Base-by-base conservation (phyloP, 2,888 invertebrate species). In the Notodonta dromedarius region DNA sequence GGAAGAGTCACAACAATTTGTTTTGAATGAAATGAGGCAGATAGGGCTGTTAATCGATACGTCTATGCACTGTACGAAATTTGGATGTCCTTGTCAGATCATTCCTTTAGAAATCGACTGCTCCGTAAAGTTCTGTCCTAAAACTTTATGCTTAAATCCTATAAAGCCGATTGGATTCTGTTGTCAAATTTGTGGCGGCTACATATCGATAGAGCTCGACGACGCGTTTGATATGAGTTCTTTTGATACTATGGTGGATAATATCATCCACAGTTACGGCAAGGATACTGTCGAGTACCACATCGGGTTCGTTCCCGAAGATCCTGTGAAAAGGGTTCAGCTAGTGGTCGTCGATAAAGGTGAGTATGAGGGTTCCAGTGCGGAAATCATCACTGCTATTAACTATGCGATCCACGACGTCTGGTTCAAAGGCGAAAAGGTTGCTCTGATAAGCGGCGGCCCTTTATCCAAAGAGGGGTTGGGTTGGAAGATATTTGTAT, bases 121-220 rank as follows among this genome's bases (percentile, higher is more conserved):
- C 58, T 66, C 79, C 0, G 63, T 72, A 0, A 93, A 91, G 66
- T 87, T 80, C 65, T 93, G 93, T 60, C 77, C 85, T 0, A 74
- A 76, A 44, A 85, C 88, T 46, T 66, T 80, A 5, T 93, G 93
- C 67, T 73, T 83, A 0, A 63, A 85, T 66, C 90, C 93, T 0
- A 77, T 93, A 9, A 84, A 89, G 57, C 91, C 93, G 7, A 59
- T 71, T 0, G 93, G 93, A 0, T 89, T 89, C 69, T 93, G 93
- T 65, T 93, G 93, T 58, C 85, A 87, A 58, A 85, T 92, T 54
- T 93, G 93, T 57, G 93, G 93, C 0, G 93, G 91, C 4, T 78
- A 78, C 12, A 67, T 92, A 14, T 63, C 76, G 0, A 87, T 91
- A 57, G 74, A 87, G 52, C 67, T 86, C 0, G 82, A 85, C 54